Evolutionary conservation across 2,888 invertebrate genomes (phyloP), one percentile per base, ranked within the genome.

Genomic region (Suillia variegata): DNA sequence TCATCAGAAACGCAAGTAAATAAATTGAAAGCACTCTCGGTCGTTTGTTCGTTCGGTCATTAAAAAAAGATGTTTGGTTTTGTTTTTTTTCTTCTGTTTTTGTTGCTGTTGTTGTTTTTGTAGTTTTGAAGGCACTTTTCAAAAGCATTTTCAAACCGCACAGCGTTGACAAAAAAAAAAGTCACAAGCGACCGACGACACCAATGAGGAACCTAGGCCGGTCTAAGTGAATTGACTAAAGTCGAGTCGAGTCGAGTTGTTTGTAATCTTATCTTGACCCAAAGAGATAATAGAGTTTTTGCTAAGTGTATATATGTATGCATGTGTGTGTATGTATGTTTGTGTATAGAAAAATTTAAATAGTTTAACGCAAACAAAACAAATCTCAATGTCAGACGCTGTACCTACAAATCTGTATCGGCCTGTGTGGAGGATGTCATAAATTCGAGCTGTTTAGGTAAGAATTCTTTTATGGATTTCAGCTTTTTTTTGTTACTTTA

Each of bases 191-290:
- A 13, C 38, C 6, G n/a, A 38, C 38, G 6, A 10, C 6, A 38
- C 38, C n/a, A n/a, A n/a, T n/a, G n/a, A n/a, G n/a, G n/a, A n/a
- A n/a, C n/a, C n/a, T n/a, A n/a, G n/a, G n/a, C n/a, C n/a, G n/a
- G n/a, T n/a, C n/a, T n/a, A n/a, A n/a, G n/a, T n/a, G n/a, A n/a
- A n/a, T n/a, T n/a, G n/a, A n/a, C n/a, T 38, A n/a, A 38, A 38
- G n/a, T 38, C n/a, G 15, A 38, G 38, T n/a, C n/a, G 17, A 45
- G 45, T 20, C 18, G 20, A 45, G 45, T 45, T 45, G 45, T 45
- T 45, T 45, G 45, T 45, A 45, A 45, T 45, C 45, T 45, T 45
- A 45, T 45, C 45, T 45, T 45, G 45, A 45, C 45, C 38, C 38
- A 45, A 18, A 45, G 45, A 45, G 45, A 20, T 45, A 45, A 45